phyloP scores from a whole-genome alignment of 1,140 invertebrate genomes.

The Bombus terrestris region DNA sequence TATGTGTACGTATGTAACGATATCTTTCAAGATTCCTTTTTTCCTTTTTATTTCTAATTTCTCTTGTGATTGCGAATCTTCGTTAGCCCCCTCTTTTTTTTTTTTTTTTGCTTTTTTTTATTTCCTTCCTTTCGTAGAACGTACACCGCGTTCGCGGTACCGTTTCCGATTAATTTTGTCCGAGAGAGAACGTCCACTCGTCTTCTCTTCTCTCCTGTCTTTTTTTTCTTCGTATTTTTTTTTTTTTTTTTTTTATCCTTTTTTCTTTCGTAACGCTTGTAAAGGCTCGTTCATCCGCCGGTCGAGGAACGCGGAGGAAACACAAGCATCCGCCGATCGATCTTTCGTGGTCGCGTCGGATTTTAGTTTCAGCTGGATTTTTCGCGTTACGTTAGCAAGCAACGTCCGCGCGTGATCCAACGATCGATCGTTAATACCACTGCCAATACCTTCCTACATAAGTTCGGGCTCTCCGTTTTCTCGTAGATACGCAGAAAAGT shows the following conservation, averaged over 20 bases:
- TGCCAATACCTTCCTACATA: constrained; percentile 33
- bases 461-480: constrained; percentile 24
- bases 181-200: neutral
- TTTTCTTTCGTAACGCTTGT: neutral
- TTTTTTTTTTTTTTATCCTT: no score
- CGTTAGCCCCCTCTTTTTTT: neutral
- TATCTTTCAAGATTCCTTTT: constrained; percentile 25
- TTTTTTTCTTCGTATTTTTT: no score
- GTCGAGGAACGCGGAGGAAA: constrained; percentile 7
- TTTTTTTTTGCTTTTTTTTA: neutral
- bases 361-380: constrained; percentile 1
- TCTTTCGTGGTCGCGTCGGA: neutral
- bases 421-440: constrained; percentile 44
- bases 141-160: no score
- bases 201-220: neutral
- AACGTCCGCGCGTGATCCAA: constrained; percentile 13
- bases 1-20: neutral
- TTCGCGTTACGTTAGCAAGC: neutral
- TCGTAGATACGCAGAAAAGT: neutral
- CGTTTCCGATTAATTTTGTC: neutral
- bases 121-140: neutral
- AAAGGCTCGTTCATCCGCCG: neutral
- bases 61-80: constrained; percentile 13
- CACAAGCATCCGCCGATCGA: constrained; percentile 25
- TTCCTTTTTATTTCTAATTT: neutral